A percentile compares a stretch with the other conserved stretches of the same genome.
Evolutionary conservation across 1,140 invertebrate genomes (phyloP).

Genomic region (Hycleus cichorii): DNA sequence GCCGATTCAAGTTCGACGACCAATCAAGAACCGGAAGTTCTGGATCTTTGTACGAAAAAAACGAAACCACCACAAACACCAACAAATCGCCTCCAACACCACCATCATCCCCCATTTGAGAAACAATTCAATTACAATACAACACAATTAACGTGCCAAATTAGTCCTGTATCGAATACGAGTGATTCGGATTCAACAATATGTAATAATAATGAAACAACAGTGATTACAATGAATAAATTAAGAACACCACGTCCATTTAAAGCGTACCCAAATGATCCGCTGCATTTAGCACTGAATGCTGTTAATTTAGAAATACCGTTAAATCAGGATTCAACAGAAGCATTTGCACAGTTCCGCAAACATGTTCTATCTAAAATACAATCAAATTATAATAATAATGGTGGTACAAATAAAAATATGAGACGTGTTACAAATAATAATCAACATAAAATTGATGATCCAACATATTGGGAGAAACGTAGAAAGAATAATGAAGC

Average conservation of each 20-base stretch:
- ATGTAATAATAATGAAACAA: conserved; percentile 1
- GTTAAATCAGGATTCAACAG: conserved; percentile 47
- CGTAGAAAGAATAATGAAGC: conserved; percentile 91
- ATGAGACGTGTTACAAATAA: conserved; percentile 48
- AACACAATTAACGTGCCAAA: not conserved
- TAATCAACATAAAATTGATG: conserved; percentile 36
- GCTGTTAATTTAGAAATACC: conserved; percentile 42
- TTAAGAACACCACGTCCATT: conserved; percentile 52
- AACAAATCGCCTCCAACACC: not conserved
- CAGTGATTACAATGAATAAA: not conserved
- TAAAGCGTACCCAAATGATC: conserved; percentile 65
- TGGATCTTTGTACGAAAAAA: conserved; percentile 15
- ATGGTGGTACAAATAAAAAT: conserved; percentile 51
- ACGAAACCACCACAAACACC: not conserved
- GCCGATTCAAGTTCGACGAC: too few relatives aligned
- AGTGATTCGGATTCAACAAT: conserved; percentile 13
- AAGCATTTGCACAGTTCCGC: conserved; percentile 59
- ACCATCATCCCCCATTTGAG: not conserved
- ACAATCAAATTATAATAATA: conserved; percentile 45
- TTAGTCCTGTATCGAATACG: conserved; percentile 5
- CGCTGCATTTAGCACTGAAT: conserved; percentile 49
- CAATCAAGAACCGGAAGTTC: not conserved
- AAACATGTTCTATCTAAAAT: conserved; percentile 58
- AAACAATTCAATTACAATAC: not conserved
- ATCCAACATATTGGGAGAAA: conserved; percentile 79